Percentiles rank a stretch among this genome's conserved stretches.
phyloP scores from a whole-genome alignment of 1,140 invertebrate genomes.

The Rhysida immarginata region DNA sequence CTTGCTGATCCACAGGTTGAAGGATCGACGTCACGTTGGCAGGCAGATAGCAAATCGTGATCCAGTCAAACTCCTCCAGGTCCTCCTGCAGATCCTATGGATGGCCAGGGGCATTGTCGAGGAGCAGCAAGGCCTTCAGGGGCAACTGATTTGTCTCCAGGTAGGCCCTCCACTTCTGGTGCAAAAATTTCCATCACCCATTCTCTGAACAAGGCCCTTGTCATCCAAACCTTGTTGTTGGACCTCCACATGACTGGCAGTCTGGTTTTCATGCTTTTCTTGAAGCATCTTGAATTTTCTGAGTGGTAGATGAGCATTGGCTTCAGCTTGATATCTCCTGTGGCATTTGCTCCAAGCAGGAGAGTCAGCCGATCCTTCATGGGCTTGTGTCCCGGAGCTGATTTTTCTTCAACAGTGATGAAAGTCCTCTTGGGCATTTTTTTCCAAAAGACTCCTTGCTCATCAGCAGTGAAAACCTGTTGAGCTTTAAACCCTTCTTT shows the following conservation, averaged over 20 bases:
- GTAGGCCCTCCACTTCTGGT: slow-evolving; percentile 11
- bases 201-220: slow-evolving; percentile 11
- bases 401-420: slow-evolving; percentile 8
- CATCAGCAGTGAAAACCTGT: slow-evolving; percentile 31
- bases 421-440: slow-evolving; percentile 14
- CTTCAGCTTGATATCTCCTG: slow-evolving; percentile 14
- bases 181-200: slow-evolving; percentile 13
- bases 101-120: slow-evolving; percentile 17
- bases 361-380: slow-evolving; percentile 14
- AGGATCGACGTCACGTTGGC: slow-evolving; percentile 12
- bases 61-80: slow-evolving; percentile 3
- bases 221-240: slow-evolving; percentile 13
- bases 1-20: slow-evolving; percentile 17
- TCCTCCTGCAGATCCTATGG: slow-evolving; percentile 9
- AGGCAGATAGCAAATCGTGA: slow-evolving; percentile 14
- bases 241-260: slow-evolving; percentile 12
- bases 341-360: slow-evolving; percentile 12
- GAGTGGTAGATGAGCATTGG: slow-evolving; percentile 11
- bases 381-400: slow-evolving; percentile 11
- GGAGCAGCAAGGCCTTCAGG: slow-evolving; percentile 15
- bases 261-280: slow-evolving; percentile 1
- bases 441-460: slow-evolving; percentile 29
- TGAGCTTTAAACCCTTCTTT: slow-evolving; percentile 24
- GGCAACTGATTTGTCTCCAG: slow-evolving; percentile 10
- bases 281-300: slow-evolving; percentile 12